phyloP scores from a whole-genome alignment of 2,888 invertebrate species.

The Hoplodrina ambigua region DNA sequence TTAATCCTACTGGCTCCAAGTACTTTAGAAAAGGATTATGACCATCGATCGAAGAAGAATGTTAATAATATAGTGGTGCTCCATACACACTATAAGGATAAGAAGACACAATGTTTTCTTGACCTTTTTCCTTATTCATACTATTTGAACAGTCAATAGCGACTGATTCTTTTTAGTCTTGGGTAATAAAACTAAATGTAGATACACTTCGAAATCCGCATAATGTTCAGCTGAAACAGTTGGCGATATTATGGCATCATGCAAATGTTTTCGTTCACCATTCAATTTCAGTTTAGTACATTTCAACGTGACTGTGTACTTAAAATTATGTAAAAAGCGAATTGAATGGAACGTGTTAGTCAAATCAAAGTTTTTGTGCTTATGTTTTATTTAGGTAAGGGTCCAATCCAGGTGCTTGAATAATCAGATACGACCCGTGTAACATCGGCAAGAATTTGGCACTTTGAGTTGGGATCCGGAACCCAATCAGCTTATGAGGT shows the following conservation, averaged over 20 bases:
- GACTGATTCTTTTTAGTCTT: neutral
- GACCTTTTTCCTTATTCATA: constrained; percentile 28
- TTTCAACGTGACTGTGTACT: constrained; percentile 14
- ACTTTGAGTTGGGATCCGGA: constrained; percentile 3
- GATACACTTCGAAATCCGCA: neutral
- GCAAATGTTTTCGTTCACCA: neutral
- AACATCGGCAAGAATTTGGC: constrained; percentile 12
- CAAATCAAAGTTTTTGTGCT: neutral
- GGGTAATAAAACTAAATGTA: constrained; percentile 8
- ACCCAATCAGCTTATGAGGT: constrained; percentile 7
- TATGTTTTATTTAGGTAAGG: constrained; percentile 20
- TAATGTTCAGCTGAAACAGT: constrained; percentile 11
- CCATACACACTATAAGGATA: neutral
- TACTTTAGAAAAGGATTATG: too few relatives aligned
- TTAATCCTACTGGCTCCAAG: too few relatives aligned
- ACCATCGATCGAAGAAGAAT: too few relatives aligned
- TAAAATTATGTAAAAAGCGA: constrained; percentile 17
- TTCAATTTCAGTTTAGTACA: constrained; percentile 3
- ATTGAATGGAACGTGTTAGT: constrained; percentile 7
- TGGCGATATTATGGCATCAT: neutral
- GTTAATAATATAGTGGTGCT: neutral
- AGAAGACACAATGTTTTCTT: constrained; percentile 22
- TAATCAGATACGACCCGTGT: constrained; percentile 13
- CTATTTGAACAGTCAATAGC: constrained; percentile 29
- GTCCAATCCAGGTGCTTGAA: neutral